These are phyloP conservation scores for Popillia japonica DNA, from an alignment of 1,140 invertebrate species.

Conservation along the genomic window DNA sequence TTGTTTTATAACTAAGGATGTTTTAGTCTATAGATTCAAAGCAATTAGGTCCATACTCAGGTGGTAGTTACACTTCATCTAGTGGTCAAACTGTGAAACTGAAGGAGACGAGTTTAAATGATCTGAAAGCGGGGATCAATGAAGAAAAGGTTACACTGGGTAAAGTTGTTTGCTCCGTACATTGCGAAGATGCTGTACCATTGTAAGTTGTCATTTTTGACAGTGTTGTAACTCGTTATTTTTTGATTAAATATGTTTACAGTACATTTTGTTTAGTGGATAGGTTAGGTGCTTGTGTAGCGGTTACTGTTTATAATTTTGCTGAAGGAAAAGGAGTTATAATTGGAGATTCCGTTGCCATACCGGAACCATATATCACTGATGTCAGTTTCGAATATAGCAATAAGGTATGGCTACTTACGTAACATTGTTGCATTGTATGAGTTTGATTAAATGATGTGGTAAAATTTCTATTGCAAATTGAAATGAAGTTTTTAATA, in stretches of 20 bases:
- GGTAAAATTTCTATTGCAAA: background rate
- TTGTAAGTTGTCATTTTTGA: slow-evolving; percentile 69
- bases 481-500: too few relatives aligned
- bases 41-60: slow-evolving; percentile 69
- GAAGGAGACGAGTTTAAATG: slow-evolving; percentile 61
- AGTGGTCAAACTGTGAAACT: slow-evolving; percentile 66
- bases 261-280: slow-evolving; percentile 86
- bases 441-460: background rate
- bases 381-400: slow-evolving; percentile 69
- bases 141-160: slow-evolving; percentile 76
- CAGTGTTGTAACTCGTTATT: slow-evolving; percentile 12
- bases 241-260: slow-evolving; percentile 54
- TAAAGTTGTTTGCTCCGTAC: slow-evolving; percentile 82
- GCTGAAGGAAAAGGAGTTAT: slow-evolving; percentile 81
- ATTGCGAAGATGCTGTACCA: slow-evolving; percentile 77
- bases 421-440: background rate
- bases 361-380: slow-evolving; percentile 79
- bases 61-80: slow-evolving; percentile 66
- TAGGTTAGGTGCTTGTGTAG: slow-evolving; percentile 72
- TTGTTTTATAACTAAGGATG: slow-evolving; percentile 32
- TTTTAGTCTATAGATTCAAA: slow-evolving; percentile 66
- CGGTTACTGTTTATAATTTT: slow-evolving; percentile 85
- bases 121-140: slow-evolving; percentile 69
- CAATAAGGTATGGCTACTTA: slow-evolving; percentile 67
- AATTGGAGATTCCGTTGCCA: slow-evolving; percentile 83